Conservation (phyloP, 2,113 vertebrate genomes). For the Glaucidium brasilianum region DNA sequence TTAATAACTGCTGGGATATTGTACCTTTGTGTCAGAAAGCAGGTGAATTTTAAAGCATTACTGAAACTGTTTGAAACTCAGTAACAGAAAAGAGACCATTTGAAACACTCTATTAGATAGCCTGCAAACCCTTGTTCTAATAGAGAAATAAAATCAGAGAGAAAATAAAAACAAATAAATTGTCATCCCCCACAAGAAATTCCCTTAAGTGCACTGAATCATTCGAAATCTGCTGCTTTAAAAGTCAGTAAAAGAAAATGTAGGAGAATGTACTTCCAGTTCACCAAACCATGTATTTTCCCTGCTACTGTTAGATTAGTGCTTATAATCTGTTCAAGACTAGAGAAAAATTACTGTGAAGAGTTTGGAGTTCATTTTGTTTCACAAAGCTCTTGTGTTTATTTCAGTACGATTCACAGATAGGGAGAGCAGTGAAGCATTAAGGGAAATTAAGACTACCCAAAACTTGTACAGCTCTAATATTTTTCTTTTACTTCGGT, state of each 20-base stretch:
- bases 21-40: background rate
- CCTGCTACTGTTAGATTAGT: background rate
- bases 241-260: background rate
- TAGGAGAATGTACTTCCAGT: background rate
- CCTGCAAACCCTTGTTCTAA: background rate
- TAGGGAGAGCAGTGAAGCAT: background rate
- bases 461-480: background rate
- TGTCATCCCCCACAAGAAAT: background rate
- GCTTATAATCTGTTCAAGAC: background rate
- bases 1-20: background rate
- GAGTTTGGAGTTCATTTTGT: background rate
- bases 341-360: background rate
- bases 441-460: slow-evolving; percentile 37
- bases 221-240: background rate
- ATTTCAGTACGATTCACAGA: background rate
- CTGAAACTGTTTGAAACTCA: background rate
- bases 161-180: background rate
- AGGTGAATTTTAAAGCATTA: background rate
- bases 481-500: slow-evolving; percentile 42
- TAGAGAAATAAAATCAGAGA: background rate
- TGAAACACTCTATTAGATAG: background rate
- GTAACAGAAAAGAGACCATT: background rate
- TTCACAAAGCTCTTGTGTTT: background rate
- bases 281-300: background rate
- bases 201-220: background rate